A percentile compares a stretch with the other conserved stretches of the same genome.
These are phyloP conservation scores for Psittacula cyanocephala DNA, from an alignment of 2,113 vertebrate species.

Conservation along the genomic window DNA sequence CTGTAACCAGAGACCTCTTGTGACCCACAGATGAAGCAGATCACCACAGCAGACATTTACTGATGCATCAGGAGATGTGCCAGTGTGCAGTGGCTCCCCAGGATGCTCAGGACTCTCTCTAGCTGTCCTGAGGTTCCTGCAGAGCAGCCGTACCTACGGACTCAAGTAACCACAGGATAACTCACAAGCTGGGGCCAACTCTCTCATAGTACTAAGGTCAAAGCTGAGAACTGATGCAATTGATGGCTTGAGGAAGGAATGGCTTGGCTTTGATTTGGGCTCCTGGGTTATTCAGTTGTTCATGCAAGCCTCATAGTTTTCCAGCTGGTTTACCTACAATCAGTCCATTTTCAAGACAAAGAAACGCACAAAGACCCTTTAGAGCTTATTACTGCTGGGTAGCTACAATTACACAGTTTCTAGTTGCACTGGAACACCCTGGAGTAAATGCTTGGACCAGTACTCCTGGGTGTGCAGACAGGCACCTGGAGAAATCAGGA, in stretches of 20 bases:
- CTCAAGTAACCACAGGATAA: neutral
- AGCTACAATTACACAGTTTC: neutral
- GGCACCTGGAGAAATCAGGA: neutral
- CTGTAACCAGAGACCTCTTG: neutral
- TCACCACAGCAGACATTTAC: neutral
- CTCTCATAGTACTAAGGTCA: neutral
- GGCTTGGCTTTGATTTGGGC: neutral
- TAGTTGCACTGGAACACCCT: neutral
- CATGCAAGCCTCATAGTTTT: neutral
- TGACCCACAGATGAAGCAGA: neutral
- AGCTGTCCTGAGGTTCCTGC: neutral
- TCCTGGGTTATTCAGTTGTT: neutral
- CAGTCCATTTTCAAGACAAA: neutral
- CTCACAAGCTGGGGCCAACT: neutral
- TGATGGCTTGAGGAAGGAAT: neutral
- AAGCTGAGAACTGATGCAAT: neutral
- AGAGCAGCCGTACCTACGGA: neutral
- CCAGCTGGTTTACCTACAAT: neutral
- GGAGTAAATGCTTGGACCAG: neutral
- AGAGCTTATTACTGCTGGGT: neutral
- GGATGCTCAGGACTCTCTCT: neutral
- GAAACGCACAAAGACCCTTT: neutral
- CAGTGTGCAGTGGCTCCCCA: neutral
- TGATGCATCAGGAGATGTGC: neutral
- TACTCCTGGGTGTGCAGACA: neutral